These are phyloP conservation scores for Thamnophis elegans DNA, from an alignment of 2,797 vertebrate genomes.

Conservation along the genomic window DNA sequence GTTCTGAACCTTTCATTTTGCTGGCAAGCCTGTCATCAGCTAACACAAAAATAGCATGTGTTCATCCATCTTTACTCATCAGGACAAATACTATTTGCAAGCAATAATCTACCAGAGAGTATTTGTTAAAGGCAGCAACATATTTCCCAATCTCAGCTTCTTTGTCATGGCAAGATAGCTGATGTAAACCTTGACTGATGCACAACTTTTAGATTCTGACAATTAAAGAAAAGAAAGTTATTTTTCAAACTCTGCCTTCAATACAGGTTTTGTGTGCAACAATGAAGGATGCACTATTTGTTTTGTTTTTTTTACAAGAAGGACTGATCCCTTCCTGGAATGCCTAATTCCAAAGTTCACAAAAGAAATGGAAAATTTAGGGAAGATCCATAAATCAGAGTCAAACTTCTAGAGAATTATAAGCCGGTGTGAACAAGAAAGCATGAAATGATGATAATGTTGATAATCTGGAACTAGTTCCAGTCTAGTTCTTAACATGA, in stretches of 20 bases:
- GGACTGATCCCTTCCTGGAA: neutral
- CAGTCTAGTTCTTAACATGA: neutral
- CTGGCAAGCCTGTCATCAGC: conserved; percentile 45
- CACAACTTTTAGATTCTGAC: neutral
- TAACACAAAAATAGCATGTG: neutral
- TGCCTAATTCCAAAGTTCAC: neutral
- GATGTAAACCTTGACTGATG: neutral
- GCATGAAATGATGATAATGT: neutral
- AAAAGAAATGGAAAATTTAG: neutral
- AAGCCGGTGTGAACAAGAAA: neutral
- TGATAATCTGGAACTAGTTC: neutral
- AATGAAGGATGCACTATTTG: neutral
- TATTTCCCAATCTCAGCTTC: neutral
- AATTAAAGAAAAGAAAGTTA: neutral
- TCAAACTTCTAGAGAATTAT: neutral
- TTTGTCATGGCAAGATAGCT: neutral
- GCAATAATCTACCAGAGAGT: neutral
- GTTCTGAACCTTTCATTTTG: conserved; percentile 46
- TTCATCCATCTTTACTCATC: conserved; percentile 44
- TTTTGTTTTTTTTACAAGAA: neutral
- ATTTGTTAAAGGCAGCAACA: neutral
- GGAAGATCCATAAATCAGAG: neutral
- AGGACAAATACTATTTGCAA: conserved; percentile 32
- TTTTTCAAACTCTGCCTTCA: neutral
- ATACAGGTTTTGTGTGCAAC: neutral